Evolutionary conservation across 2,797 vertebrate species (phyloP).

Genomic region (Garrulus glandarius): DNA sequence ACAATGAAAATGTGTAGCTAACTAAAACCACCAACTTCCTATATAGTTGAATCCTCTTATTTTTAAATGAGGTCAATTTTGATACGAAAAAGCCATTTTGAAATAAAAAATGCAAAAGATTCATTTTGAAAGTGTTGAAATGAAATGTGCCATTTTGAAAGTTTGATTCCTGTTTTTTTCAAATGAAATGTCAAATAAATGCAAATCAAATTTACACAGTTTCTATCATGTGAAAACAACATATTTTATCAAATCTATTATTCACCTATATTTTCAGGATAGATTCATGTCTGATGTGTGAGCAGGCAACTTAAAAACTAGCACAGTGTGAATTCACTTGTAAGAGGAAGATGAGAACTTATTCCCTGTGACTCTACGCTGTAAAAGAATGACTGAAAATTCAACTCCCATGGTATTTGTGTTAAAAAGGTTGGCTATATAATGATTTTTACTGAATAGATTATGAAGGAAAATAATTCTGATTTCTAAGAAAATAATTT

Average conservation of each 20-base stretch:
- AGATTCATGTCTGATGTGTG: background rate
- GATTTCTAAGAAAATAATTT: background rate
- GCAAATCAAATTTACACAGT: slow-evolving; percentile 10
- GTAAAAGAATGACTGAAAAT: background rate
- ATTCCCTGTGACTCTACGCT: background rate
- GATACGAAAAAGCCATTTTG: background rate
- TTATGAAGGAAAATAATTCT: background rate
- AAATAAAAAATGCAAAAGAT: slow-evolving; percentile 48
- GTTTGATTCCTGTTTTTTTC: background rate
- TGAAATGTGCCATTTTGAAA: slow-evolving; percentile 34
- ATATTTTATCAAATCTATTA: slow-evolving; percentile 39
- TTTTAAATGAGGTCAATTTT: slow-evolving; percentile 54
- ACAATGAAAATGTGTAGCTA: background rate
- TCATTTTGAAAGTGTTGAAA: slow-evolving; percentile 40
- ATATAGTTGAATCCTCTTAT: background rate
- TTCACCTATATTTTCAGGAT: slow-evolving; percentile 38
- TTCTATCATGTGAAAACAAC: background rate
- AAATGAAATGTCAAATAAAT: slow-evolving; percentile 36
- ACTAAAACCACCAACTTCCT: background rate
- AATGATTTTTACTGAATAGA: background rate
- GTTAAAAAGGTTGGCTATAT: background rate
- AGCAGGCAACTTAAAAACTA: slow-evolving; percentile 14
- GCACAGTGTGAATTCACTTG: background rate
- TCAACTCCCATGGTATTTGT: background rate
- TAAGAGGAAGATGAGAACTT: background rate